These are phyloP conservation scores for Anableps anableps DNA, from an alignment of 2,797 vertebrate species.

Conservation along the genomic window DNA sequence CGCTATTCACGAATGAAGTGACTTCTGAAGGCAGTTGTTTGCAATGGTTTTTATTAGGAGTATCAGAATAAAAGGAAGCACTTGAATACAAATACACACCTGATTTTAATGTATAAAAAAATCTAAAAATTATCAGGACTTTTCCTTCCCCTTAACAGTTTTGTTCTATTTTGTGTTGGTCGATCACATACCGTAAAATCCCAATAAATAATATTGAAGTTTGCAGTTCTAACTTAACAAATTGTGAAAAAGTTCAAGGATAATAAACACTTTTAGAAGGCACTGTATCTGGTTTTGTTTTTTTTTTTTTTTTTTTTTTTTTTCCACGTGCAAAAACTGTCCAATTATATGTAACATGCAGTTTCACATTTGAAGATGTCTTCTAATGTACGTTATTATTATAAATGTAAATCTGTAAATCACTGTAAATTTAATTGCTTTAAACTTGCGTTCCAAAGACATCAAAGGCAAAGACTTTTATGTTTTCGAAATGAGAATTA, in stretches of 20 bases:
- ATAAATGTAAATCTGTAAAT: neutral
- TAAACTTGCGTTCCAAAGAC: slow-evolving; percentile 3
- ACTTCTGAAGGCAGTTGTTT: too few relatives aligned
- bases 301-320: neutral
- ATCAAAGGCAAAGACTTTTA: neutral
- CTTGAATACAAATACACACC: too few relatives aligned
- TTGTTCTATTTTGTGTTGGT: too few relatives aligned
- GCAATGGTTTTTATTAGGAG: too few relatives aligned
- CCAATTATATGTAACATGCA: neutral
- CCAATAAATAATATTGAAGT: neutral
- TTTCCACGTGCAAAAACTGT: neutral
- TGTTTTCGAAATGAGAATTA: neutral
- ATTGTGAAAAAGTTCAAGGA: neutral
- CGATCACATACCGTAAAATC: neutral
- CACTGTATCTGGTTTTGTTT: neutral
- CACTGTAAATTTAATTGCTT: neutral
- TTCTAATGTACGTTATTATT: neutral
- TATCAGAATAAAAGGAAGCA: too few relatives aligned
- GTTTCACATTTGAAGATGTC: neutral
- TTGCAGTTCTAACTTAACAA: neutral
- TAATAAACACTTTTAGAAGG: neutral
- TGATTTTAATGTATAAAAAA: neutral
- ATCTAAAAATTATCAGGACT: too few relatives aligned
- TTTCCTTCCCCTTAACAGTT: too few relatives aligned
- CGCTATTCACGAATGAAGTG: too few relatives aligned